Evolutionary conservation across 2,888 invertebrate genomes (phyloP).

Genomic region (Imbricaverruca yamaguchii): DNA sequence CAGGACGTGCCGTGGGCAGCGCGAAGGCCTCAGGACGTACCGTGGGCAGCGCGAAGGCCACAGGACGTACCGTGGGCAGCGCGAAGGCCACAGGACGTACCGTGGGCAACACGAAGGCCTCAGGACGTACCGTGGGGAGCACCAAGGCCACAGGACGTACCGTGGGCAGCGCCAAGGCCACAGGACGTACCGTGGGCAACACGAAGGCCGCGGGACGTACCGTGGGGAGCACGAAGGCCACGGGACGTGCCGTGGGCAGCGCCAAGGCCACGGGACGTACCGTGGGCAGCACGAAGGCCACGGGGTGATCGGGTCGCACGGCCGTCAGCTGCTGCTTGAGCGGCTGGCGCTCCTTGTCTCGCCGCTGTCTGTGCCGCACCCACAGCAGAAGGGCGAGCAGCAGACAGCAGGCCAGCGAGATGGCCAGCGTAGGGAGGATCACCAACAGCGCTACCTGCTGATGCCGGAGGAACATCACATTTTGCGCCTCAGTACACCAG

Average conservation of each 20-base stretch:
- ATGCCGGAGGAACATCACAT: neutral
- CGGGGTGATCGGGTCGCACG: neutral
- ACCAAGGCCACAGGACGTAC: too few species aligned
- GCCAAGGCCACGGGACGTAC: neutral
- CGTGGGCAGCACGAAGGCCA: slow-evolving; percentile 4
- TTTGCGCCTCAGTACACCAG: too few species aligned
- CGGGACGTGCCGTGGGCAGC: too few species aligned
- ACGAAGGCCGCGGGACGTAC: too few species aligned
- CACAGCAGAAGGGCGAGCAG: slow-evolving; percentile 18
- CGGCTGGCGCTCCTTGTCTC: slow-evolving; percentile 25
- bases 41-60: too few species aligned
- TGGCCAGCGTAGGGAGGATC: neutral
- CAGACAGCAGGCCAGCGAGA: neutral
- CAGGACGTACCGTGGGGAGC: too few species aligned
- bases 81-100: neutral
- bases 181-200: neutral
- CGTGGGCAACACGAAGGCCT: too few species aligned
- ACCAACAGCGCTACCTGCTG: neutral
- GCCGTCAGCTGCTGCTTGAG: slow-evolving; percentile 20
- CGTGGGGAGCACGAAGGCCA: too few species aligned
- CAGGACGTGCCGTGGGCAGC: neutral
- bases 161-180: too few species aligned
- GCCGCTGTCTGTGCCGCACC: slow-evolving; percentile 11
- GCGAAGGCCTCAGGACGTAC: neutral
- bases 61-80: neutral